phyloP scores from a whole-genome alignment of 2,888 invertebrate species.

The Parnassius glacialis region DNA sequence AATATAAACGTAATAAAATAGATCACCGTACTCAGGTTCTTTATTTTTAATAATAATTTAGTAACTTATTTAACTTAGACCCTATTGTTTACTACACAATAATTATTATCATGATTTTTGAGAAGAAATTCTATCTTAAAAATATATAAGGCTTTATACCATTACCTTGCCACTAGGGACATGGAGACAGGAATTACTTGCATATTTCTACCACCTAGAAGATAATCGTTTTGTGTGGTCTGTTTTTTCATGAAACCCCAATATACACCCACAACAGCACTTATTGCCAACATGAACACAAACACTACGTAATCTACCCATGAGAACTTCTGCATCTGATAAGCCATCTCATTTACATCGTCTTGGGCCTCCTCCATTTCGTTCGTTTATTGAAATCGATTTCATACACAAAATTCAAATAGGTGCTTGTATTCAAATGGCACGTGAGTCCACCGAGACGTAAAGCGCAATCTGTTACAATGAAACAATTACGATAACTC shows the following conservation, averaged over 20 bases:
- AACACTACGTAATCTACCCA: constrained; percentile 90
- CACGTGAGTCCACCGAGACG: constrained; percentile 47
- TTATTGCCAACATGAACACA: constrained; percentile 86
- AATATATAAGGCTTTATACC: background rate
- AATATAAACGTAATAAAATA: too few relatives aligned
- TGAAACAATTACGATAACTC: constrained; percentile 80
- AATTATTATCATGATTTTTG: too few relatives aligned
- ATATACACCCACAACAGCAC: constrained; percentile 90
- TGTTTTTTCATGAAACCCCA: constrained; percentile 88
- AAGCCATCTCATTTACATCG: constrained; percentile 72
- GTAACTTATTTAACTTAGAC: too few relatives aligned
- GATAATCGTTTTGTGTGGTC: constrained; percentile 84
- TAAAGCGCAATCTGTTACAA: constrained; percentile 72
- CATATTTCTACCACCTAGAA: constrained; percentile 91
- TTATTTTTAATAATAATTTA: too few relatives aligned
- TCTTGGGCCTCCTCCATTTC: constrained; percentile 52
- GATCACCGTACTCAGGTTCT: too few relatives aligned
- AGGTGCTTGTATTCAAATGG: constrained; percentile 56
- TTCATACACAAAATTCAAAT: constrained; percentile 34
- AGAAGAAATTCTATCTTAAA: too few relatives aligned
- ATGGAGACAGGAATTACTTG: constrained; percentile 90
- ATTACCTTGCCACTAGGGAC: constrained; percentile 91
- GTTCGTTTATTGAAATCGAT: constrained; percentile 25
- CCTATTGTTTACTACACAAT: too few relatives aligned
- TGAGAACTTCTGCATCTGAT: constrained; percentile 83